A percentile compares a stretch with the other conserved stretches of the same genome.
Conservation (phyloP, 92 coral and sea anemone species). For the Paragorgia papillata region DNA sequence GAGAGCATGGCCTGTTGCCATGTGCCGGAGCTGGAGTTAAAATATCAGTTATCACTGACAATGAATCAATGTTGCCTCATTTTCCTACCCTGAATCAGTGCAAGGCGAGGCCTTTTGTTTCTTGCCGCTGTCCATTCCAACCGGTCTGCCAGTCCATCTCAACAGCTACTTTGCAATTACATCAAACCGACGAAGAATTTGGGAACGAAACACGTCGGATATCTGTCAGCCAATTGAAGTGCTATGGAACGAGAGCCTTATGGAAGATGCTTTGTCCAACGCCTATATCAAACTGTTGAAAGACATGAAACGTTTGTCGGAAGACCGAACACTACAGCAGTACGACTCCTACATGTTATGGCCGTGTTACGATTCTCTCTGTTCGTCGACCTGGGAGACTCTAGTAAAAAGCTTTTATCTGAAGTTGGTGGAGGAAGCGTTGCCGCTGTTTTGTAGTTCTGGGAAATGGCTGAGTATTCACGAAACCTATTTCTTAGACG, state of each 20-base stretch:
- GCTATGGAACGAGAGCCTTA: slow-evolving; percentile 85
- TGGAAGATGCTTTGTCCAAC: slow-evolving; percentile 87
- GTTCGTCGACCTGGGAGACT: slow-evolving; percentile 74
- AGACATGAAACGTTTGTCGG: slow-evolving; percentile 61
- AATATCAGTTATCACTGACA: slow-evolving; percentile 19
- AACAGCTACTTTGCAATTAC: slow-evolving; percentile 38
- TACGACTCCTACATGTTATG: slow-evolving; percentile 71
- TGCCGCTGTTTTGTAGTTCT: slow-evolving; percentile 66
- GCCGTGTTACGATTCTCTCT: slow-evolving; percentile 73
- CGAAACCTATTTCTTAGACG: slow-evolving; percentile 74
- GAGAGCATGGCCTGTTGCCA: slow-evolving; percentile 62
- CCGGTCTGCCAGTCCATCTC: slow-evolving; percentile 73
- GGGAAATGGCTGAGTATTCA: slow-evolving; percentile 68
- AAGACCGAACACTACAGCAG: slow-evolving; percentile 58
- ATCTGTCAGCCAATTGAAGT: slow-evolving; percentile 74
- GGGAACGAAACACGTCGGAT: slow-evolving; percentile 83
- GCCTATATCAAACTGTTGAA: slow-evolving; percentile 81
- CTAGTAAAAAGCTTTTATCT: slow-evolving; percentile 75
- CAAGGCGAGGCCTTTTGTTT: slow-evolving; percentile 72
- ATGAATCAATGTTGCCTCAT: not conserved
- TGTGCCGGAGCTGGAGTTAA: slow-evolving; percentile 82
- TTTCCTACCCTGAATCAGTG: slow-evolving; percentile 13
- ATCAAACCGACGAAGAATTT: slow-evolving; percentile 71
- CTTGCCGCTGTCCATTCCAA: slow-evolving; percentile 75
- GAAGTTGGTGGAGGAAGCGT: slow-evolving; percentile 54